Evolutionary conservation across 2,888 invertebrate genomes (phyloP).

Genomic region (Baccha elongata): DNA sequence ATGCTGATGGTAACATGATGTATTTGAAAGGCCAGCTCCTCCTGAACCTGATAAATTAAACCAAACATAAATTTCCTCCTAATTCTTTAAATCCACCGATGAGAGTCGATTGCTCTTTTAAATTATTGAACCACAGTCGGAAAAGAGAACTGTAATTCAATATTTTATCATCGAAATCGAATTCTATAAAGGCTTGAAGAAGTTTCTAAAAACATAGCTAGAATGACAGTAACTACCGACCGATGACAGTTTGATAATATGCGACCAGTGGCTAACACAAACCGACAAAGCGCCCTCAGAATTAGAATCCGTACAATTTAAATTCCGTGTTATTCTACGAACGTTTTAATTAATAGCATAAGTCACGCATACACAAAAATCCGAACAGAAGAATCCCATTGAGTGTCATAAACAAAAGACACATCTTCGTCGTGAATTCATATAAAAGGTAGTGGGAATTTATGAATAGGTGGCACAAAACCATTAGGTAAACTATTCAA

Average conservation of each 20-base stretch:
- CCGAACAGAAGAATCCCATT: slow-evolving; percentile 60
- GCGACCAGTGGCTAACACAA: background rate
- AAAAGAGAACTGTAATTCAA: slow-evolving; percentile 42
- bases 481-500: slow-evolving; percentile 66
- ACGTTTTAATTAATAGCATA: slow-evolving; percentile 68
- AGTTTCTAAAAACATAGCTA: background rate
- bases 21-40: slow-evolving; percentile 49
- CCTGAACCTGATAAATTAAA: slow-evolving; percentile 49
- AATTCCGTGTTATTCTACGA: slow-evolving; percentile 48
- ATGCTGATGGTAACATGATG: slow-evolving; percentile 34
- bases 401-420: slow-evolving; percentile 41
- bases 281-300: slow-evolving; percentile 38
- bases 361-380: slow-evolving; percentile 42
- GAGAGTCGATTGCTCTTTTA: slow-evolving; percentile 23
- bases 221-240: slow-evolving; percentile 17
- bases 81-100: slow-evolving; percentile 29
- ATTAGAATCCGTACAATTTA: slow-evolving; percentile 35
- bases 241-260: slow-evolving; percentile 28
- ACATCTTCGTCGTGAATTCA: background rate
- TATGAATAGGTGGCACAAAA: slow-evolving; percentile 64
- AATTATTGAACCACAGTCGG: slow-evolving; percentile 28
- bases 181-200: background rate
- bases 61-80: slow-evolving; percentile 56
- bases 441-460: slow-evolving; percentile 10
- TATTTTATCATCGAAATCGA: slow-evolving; percentile 39